Base-by-base conservation (phyloP, 2,797 vertebrate species). In the Spinibarbus caldwelli region DNA sequence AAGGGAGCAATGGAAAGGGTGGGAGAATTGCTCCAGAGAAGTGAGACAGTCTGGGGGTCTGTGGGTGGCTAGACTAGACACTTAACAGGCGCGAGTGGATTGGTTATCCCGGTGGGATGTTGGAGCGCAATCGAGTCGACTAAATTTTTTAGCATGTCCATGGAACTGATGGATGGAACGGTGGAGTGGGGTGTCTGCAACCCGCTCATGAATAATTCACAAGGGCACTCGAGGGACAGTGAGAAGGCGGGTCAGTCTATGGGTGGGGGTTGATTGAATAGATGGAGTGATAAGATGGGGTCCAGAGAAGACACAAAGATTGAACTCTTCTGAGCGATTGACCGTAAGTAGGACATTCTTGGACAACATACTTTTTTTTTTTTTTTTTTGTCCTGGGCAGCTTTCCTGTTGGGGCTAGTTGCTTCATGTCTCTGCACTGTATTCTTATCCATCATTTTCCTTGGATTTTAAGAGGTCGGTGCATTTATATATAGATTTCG, bases 141-240 rank as follows among this genome's bases (percentile, higher is more conserved):
- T 87, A 79, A 79, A 89, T 90, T 84, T 90, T 89, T 90, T 78
- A 87, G 62, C 29, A 43, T 86, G 85, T 85, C 82, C 77, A 80
- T 26, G 19, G 76, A 82, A 77, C 71, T 92, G 88, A 91, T 90
- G 80, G 83, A 85, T 76, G 67, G 57, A 85, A 54, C 31, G 17
- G 75, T 83, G 85, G 84, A 41, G 45, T 57, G 26, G 71, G 68
- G 72, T 54, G 36, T 75, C 45, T 86, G 47, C 70, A 67, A 36
- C 76, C 77, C 3, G 10, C 80, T 54, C 29, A 47, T 68, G 75
- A 85, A 88, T 87, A 82, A 88, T 91, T 89, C 76, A 89, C 52
- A 34, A 49, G 52, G 41, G 41, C 64, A 80, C 12, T 82, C 54
- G 19, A 67, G 45, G 57, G 80, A 80, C 8, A 26, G 26, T 38